Evolutionary conservation across 2,797 vertebrate genomes (phyloP), one percentile per base, ranked within the genome.

Genomic region (Lycodopsis pacificus): DNA sequence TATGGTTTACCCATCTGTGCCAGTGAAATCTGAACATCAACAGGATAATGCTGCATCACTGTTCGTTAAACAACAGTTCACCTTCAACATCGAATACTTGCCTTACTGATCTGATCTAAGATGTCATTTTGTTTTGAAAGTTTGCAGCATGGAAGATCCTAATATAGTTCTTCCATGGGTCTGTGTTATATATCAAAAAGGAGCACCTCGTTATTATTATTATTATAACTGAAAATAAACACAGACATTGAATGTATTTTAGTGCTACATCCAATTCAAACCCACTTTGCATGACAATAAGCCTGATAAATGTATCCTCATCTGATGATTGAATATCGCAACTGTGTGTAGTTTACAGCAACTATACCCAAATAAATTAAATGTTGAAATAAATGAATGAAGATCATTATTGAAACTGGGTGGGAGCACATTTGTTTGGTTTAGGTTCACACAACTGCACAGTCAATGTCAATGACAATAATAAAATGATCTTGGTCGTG

Each of bases 401-500:
- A 61, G 8, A 73, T 63, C 67, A 61, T 64, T 27, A 22, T 5
- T n/a, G 32, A 49, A 48, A 53, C 14, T 58, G 17, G 66, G 44
- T 54, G 42, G 67, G 1, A 59, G 49, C 46, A 59, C 8, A 56
- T 49, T 65, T 64, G 53, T 70, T 79, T 61, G 22, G 27, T 83
- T 73, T 58, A 51, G 56, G 51, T 63, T 62, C 58, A 78, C 14
- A 38, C 9, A 61, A 42, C 46, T 75, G 53, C 49, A 77, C 14
- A 77, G 49, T 22, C 12, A 65, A 54, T 27, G 20, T 34, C 48
- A 64, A 27, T 48, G 5, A 62, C 14, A 69, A 78, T 65, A 77
- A 80, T 59, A 59, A 59, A 81, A 70, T 57, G 27, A n/a, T 73
- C 59, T 20, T 73, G 7, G 46, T n/a, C 59, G 36, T 65, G 1